A percentile compares a stretch with the other conserved stretches of the same genome.
These are phyloP conservation scores for Taeniopygia guttata DNA, from an alignment of 2,797 vertebrate genomes.

Conservation along the genomic window DNA sequence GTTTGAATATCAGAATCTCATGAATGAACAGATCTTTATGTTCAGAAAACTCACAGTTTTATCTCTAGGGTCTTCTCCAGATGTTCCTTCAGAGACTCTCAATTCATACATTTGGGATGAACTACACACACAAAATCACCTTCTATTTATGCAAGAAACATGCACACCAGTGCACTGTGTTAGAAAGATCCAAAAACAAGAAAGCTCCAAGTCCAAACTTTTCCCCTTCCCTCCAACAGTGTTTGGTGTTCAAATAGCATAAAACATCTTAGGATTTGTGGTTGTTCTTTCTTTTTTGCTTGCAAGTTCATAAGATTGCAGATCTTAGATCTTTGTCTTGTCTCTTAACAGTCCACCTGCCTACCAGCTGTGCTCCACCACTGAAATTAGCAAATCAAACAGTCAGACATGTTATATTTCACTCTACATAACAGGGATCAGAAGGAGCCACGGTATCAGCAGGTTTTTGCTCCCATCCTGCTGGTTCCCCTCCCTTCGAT, in stretches of 20 bases:
- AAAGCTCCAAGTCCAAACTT: background rate
- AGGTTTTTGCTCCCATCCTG: background rate
- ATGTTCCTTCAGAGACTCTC: conserved; percentile 21
- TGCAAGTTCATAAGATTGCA: background rate
- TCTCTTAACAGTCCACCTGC: conserved; percentile 36
- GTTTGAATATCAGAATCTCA: background rate
- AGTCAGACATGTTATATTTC: conserved; percentile 24
- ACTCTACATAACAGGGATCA: background rate
- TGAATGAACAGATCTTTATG: background rate
- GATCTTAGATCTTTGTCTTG: conserved; percentile 23
- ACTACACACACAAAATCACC: background rate
- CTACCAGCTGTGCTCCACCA: conserved; percentile 22
- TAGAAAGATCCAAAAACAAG: background rate
- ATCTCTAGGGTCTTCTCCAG: conserved; percentile 30
- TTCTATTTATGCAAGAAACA: background rate
- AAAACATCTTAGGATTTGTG: background rate
- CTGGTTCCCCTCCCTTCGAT: background rate
- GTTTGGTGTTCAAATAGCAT: background rate
- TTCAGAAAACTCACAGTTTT: background rate
- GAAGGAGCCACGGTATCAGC: background rate
- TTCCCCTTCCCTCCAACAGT: background rate
- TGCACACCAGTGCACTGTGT: fast-evolving
- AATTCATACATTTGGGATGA: background rate
- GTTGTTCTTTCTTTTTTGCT: background rate
- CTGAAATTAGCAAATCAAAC: conserved; percentile 15